Evolutionary conservation across 1,140 invertebrate genomes (phyloP).

Genomic region (Pantala flavescens): DNA sequence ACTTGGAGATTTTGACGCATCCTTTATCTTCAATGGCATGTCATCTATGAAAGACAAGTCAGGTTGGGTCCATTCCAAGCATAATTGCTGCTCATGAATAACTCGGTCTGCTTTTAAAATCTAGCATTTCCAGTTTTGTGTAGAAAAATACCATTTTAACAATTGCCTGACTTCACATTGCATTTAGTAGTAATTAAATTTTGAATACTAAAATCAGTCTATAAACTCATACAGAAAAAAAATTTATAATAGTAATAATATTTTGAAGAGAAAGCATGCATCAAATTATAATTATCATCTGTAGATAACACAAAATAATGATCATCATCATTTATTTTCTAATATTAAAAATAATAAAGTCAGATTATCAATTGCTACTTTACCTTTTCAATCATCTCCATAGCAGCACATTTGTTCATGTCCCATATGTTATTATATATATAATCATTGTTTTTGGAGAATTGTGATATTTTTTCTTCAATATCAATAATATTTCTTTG

Average conservation of each 20-base stretch:
- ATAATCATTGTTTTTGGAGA: slow-evolving; percentile 45
- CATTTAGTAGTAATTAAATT: too few relatives aligned
- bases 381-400: slow-evolving; percentile 43
- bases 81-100: slow-evolving; percentile 57
- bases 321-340: too few relatives aligned
- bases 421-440: slow-evolving; percentile 49
- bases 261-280: too few relatives aligned
- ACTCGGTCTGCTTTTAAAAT: slow-evolving; percentile 51
- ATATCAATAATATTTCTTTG: slow-evolving; percentile 53
- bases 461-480: slow-evolving; percentile 53
- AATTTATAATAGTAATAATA: too few relatives aligned
- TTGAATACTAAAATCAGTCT: too few relatives aligned
- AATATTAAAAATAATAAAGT: too few relatives aligned
- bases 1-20: too few relatives aligned
- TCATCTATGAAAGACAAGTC: slow-evolving; percentile 30
- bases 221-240: too few relatives aligned
- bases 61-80: slow-evolving; percentile 45
- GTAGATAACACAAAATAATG: too few relatives aligned
- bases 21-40: slow-evolving; percentile 22
- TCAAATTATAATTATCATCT: too few relatives aligned
- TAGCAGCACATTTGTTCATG: slow-evolving; percentile 52
- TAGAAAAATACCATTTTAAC: background rate
- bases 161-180: too few relatives aligned
- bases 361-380: slow-evolving; percentile 12
- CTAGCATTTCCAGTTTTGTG: slow-evolving; percentile 14